Conservation (phyloP, 2,797 vertebrate species). For the Alfaro cultratus region DNA sequence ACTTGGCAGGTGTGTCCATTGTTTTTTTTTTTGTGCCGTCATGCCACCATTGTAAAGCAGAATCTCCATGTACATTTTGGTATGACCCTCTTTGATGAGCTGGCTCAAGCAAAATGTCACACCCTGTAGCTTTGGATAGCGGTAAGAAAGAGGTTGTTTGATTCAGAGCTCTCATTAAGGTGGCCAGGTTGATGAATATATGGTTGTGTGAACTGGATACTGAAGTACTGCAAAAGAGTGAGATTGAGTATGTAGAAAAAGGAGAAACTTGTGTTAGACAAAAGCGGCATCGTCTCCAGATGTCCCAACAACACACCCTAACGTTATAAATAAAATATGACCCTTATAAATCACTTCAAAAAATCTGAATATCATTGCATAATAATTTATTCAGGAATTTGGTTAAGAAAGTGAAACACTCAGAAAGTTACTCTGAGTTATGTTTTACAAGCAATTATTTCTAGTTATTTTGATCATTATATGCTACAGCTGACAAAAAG, state of each 20-base stretch:
- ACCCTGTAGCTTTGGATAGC: constrained; percentile 37
- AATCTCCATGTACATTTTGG: constrained; percentile 42
- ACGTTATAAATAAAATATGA: neutral
- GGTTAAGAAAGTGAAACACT: neutral
- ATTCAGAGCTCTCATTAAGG: constrained; percentile 59
- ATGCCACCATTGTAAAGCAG: constrained; percentile 41
- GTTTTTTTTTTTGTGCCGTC: constrained; percentile 37
- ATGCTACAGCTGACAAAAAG: neutral
- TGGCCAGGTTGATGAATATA: constrained; percentile 53
- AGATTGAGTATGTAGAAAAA: constrained; percentile 1
- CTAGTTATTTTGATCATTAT: neutral
- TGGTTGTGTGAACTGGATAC: constrained; percentile 53
- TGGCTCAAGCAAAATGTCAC: constrained; percentile 30
- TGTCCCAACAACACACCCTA: constrained; percentile 1
- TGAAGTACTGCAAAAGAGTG: constrained; percentile 38
- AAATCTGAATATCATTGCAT: neutral
- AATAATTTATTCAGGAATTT: neutral
- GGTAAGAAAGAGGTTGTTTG: constrained; percentile 63
- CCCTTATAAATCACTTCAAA: neutral
- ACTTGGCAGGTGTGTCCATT: constrained; percentile 49
- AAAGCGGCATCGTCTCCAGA: neutral
- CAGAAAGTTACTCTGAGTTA: neutral
- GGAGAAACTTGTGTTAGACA: neutral
- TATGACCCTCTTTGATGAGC: constrained; percentile 16
- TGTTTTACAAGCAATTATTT: neutral